phyloP scores from a whole-genome alignment of 1,140 invertebrate species.

The Drosophila asahinai region DNA sequence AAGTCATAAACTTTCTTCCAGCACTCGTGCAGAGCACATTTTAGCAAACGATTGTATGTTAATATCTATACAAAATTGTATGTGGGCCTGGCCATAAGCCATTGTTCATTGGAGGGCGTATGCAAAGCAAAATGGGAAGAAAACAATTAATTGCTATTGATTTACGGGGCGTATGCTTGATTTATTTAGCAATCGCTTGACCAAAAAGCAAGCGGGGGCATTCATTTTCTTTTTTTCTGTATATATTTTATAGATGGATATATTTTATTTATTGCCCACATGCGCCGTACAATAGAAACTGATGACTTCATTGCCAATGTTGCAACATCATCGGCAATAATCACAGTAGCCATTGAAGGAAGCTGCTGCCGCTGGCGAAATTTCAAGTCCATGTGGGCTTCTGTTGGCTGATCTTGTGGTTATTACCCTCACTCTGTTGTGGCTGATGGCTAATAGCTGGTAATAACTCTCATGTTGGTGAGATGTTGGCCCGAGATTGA shows the following conservation, averaged over 20 bases:
- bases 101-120: slow-evolving; percentile 53
- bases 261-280: slow-evolving; percentile 57
- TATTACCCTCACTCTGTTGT: slow-evolving; percentile 2
- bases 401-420: slow-evolving; percentile 24
- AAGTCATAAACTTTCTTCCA: slow-evolving; percentile 45
- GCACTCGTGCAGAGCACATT: background rate
- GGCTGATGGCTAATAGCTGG: slow-evolving; percentile 13
- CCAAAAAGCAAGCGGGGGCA: slow-evolving; percentile 50
- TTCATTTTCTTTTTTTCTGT: slow-evolving; percentile 29
- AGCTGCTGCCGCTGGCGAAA: slow-evolving; percentile 29
- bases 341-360: slow-evolving; percentile 42
- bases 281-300: slow-evolving; percentile 35
- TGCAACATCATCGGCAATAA: slow-evolving; percentile 46
- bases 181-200: slow-evolving; percentile 63
- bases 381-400: slow-evolving; percentile 18
- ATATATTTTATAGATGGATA: slow-evolving; percentile 24
- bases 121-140: slow-evolving; percentile 48
- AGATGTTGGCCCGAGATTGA: slow-evolving; percentile 1
- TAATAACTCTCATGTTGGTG: slow-evolving; percentile 25
- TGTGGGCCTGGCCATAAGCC: slow-evolving; percentile 20
- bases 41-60: slow-evolving; percentile 19
- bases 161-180: slow-evolving; percentile 77
- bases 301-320: slow-evolving; percentile 60
- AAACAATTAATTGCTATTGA: slow-evolving; percentile 75
- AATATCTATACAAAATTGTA: slow-evolving; percentile 28